Evolutionary conservation across 1,140 invertebrate species (phyloP), one percentile per base, ranked within the genome.

Genomic region (Caerostris darwini): DNA sequence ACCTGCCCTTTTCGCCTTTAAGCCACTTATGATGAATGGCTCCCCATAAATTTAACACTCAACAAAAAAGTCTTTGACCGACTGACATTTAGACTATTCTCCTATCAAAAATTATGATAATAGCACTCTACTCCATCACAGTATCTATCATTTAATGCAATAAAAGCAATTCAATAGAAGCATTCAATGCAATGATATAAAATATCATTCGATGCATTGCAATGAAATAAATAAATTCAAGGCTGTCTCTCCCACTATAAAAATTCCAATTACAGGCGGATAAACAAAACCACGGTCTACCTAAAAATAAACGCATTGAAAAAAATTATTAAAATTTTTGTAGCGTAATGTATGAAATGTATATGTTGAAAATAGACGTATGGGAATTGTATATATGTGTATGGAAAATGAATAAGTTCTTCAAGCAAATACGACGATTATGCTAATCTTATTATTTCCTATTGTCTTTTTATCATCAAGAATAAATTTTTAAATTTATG

Each of bases 41-140:
- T 77, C 34, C 34, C 34, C 50, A 34, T 34, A 34, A 77, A 5
- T 50, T 77, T 50, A 34, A 50, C 34, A 77, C 19, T 50, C 71
- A 34, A 77, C 71, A 77, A 77, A 77, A 77, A 10, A 77, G 34
- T 77, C 14, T 77, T 77, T 77, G 71, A 77, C 71, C 71, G 71
- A 3, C 71, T 77, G 71, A 77, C 71, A 77, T 77, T 77, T 77
- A 77, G 71, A 77, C 34, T 50, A 12, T 12, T 77, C 34, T 34
- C 71, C 71, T 77, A 77, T 34, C 71, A 77, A 77, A 77, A 77
- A 50, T 77, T 77, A 77, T 77, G 71, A 53, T 77, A 77, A 77
- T 77, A 53, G 71, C 71, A 12, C 50, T 53, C 71, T 34, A 83
- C 82, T 57, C 82, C 54, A 83, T 83, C 82, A 83, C 82, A 10